Evolutionary conservation across 2,113 vertebrate species (phyloP), one percentile per base, ranked within the genome.

Genomic region (Thunnus thynnus): DNA sequence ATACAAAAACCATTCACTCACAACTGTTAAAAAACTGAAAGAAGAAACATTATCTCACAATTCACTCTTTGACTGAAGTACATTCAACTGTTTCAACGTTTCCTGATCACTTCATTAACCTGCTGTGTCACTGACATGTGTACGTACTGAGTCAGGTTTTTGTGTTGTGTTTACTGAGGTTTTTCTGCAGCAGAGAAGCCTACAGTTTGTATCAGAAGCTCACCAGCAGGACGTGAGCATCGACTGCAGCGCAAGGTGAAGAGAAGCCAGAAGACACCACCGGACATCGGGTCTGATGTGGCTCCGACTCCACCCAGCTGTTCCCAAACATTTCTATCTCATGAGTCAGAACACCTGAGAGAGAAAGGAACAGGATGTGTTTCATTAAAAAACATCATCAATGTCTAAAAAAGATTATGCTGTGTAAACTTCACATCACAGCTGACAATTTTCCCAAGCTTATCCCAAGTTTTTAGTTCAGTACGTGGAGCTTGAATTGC

Each of bases 311-410:
- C 86, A 94, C 92, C 98, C 98, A 99, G 74, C 98, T 99, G 76
- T 97, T 97, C 52, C 95, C 96, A 2, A 99, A 99, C 89, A 99
- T 95, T 62, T 94, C 93, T 64, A 99, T 83, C 10, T 99, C 95
- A 0, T 96, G 95, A 4, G 96, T 99, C 87, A 97, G 86, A 82
- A 97, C 94, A 72, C 97, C 98, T 99, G 90, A 13, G 76, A 83
- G 76, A 46, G 74, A 44, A 8, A 32, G 18, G 56, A 11, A 50
- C 75, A 63, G 5, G 57, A 48, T 4, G 4, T 41, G 32, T 32
- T 6, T 27, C 20, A 9, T 58, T 58, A 22, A 22, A 20, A 55
- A 1, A 6, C 4, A 46, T 30, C 12, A 44, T 63, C n/a, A 32
- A 48, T 20, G 56, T 60, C 25, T 3, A 10, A 32, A 25, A 14